These are phyloP conservation scores for Chunga burmeisteri DNA, from an alignment of 2,113 vertebrate species.

Conservation along the genomic window DNA sequence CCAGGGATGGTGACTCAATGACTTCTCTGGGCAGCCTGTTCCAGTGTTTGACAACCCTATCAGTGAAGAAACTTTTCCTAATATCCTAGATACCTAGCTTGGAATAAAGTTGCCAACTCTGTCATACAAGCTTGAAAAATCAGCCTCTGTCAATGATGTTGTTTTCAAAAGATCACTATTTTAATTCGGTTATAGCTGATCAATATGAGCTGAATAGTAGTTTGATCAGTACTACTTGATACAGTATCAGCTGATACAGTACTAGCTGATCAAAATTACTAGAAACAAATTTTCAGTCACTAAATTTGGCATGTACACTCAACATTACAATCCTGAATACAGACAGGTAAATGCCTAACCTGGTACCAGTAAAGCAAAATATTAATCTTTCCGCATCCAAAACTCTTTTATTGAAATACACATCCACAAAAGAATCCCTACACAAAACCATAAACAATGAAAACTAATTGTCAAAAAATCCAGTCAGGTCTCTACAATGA, in stretches of 20 bases:
- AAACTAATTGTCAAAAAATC: neutral
- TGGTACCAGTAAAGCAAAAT: neutral
- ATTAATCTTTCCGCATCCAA: neutral
- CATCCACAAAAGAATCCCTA: neutral
- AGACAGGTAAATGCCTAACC: neutral
- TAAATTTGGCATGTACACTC: neutral
- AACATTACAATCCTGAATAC: neutral
- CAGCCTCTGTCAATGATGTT: neutral
- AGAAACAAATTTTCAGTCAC: neutral
- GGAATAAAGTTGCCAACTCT: neutral
- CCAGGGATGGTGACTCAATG: neutral
- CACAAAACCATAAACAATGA: neutral
- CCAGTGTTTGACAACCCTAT: neutral
- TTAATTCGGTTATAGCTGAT: neutral
- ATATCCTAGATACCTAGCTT: neutral
- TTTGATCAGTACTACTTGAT: neutral
- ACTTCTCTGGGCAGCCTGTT: neutral
- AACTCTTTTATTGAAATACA: neutral
- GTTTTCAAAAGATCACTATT: neutral
- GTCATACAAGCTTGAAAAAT: neutral
- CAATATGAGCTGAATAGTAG: neutral
- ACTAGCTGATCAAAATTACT: neutral
- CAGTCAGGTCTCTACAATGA: neutral
- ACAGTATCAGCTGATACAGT: neutral
- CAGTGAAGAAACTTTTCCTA: neutral